phyloP scores from a whole-genome alignment of 2,113 vertebrate species.

The Nyctereutes procyonoides region DNA sequence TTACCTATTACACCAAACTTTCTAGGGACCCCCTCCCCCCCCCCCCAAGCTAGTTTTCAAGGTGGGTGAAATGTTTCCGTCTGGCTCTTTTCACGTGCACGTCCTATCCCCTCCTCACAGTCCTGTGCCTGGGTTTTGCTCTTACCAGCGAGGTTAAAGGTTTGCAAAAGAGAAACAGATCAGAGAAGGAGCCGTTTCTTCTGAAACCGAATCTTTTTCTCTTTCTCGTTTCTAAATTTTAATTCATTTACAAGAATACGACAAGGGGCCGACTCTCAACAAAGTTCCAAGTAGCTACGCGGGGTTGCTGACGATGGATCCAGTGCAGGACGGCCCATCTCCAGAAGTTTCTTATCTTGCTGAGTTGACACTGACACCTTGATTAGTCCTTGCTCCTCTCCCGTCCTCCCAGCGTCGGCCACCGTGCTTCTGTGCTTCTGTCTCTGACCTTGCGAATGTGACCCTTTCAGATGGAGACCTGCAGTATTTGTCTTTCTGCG shows the following conservation, averaged over 20 bases:
- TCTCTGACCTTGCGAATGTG: not conserved
- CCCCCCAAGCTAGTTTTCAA: not conserved
- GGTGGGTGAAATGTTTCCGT: not conserved
- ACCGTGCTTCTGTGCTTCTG: not conserved
- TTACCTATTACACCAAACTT: not conserved
- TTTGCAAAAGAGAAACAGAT: not conserved
- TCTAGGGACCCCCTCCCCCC: not conserved
- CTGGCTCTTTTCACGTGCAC: not conserved
- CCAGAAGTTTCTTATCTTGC: not conserved
- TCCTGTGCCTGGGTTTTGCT: not conserved
- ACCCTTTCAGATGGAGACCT: not conserved
- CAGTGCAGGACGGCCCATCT: not conserved
- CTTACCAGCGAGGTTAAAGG: not conserved
- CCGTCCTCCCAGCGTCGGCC: not conserved
- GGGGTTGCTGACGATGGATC: not conserved
- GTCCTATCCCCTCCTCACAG: not conserved
- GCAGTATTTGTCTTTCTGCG: not conserved
- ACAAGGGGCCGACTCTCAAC: not conserved
- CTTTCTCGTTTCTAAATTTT: not conserved
- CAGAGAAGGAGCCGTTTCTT: not conserved
- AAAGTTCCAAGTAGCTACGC: not conserved
- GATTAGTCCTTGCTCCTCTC: not conserved
- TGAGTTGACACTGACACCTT: not conserved
- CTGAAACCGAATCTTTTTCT: not conserved
- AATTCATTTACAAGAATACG: not conserved